These are phyloP conservation scores for Anastrepha ludens DNA, from an alignment of 1,140 invertebrate genomes.

Conservation along the genomic window DNA sequence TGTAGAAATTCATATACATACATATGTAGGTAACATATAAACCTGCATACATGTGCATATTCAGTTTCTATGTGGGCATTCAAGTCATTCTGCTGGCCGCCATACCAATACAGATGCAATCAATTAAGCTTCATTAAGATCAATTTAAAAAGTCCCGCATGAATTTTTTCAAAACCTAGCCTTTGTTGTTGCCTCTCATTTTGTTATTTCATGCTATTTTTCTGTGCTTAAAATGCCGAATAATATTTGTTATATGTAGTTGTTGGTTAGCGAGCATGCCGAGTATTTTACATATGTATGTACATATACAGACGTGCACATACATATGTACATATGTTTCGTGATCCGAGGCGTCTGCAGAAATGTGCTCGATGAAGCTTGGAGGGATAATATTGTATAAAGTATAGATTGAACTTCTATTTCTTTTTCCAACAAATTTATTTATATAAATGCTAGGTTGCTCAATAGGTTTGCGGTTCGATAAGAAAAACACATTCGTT, in stretches of 20 bases:
- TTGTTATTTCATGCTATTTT: conserved; percentile 18
- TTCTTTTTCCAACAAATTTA: no score
- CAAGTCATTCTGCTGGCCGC: neutral
- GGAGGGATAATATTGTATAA: no score
- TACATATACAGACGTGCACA: neutral
- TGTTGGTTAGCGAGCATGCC: neutral
- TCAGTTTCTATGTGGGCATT: neutral
- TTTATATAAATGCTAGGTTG: no score
- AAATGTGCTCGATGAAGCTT: neutral
- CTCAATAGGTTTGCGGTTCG: no score
- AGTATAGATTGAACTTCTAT: no score
- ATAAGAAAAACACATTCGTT: no score
- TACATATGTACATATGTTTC: neutral
- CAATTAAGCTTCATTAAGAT: conserved; percentile 75
- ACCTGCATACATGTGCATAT: neutral
- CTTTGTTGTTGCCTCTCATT: neutral
- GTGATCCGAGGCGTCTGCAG: neutral
- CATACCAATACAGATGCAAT: conserved; percentile 66
- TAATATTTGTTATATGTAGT: neutral
- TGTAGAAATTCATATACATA: neutral
- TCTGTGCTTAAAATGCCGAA: conserved; percentile 22
- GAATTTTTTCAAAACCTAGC: conserved; percentile 55
- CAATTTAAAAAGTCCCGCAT: conserved; percentile 74
- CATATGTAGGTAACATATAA: neutral
- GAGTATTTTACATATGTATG: neutral